phyloP scores from a whole-genome alignment of 2,797 vertebrate genomes.

The Danio tinwini region DNA sequence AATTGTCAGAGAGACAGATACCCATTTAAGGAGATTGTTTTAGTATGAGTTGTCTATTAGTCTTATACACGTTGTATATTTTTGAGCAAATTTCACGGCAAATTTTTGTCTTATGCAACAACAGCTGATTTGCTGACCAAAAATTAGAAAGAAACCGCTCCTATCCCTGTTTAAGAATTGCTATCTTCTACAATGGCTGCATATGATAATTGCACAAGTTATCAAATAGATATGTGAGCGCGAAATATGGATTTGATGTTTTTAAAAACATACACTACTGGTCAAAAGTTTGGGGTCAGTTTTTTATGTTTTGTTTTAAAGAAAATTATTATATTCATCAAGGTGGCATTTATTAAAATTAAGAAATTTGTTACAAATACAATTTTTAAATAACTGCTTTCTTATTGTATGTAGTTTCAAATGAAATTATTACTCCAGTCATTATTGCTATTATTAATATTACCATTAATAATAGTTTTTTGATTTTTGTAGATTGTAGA shows the following conservation, averaged over 20 bases:
- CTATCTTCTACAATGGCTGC: not conserved
- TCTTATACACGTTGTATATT: not conserved
- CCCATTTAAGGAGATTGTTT: slow-evolving; percentile 32
- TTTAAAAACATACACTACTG: not conserved
- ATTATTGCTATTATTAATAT: too few species aligned
- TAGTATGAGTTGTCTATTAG: not conserved
- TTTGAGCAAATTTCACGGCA: not conserved
- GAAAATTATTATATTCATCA: too few species aligned
- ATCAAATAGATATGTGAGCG: not conserved
- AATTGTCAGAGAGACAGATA: slow-evolving; percentile 22
- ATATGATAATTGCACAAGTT: not conserved
- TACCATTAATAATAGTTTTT: too few species aligned
- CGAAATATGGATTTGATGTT: not conserved
- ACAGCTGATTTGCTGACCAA: not conserved
- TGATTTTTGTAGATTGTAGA: too few species aligned
- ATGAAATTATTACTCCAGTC: too few species aligned
- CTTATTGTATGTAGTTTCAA: too few species aligned
- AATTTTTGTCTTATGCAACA: not conserved
- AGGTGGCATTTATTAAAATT: too few species aligned
- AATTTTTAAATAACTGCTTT: too few species aligned
- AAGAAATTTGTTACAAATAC: too few species aligned
- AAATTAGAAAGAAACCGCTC: not conserved
- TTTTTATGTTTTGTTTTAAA: too few species aligned
- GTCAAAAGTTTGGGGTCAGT: too few species aligned
- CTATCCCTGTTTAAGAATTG: not conserved